Conservation (phyloP, 2,113 vertebrate genomes). For the Seriola aureovittata region DNA sequence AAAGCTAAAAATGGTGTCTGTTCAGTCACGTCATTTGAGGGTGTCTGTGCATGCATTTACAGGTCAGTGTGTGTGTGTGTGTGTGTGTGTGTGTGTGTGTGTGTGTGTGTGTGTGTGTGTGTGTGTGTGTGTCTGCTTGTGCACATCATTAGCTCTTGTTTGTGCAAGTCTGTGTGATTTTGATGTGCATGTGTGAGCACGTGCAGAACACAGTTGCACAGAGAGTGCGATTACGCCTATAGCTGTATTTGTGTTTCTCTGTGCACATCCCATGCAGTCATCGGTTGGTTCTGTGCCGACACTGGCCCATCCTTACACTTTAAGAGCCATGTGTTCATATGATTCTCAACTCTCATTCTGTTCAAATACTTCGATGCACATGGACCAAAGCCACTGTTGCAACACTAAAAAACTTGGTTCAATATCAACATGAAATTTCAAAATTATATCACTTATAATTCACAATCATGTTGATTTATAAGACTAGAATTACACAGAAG, state of each 20-base stretch:
- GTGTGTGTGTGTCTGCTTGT: background rate
- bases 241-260: background rate
- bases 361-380: too few relatives aligned
- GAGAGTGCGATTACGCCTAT: background rate
- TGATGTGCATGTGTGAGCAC: background rate
- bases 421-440: background rate
- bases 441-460: background rate
- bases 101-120: constrained; percentile 17
- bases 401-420: background rate
- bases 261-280: background rate
- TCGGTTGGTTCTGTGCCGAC: background rate
- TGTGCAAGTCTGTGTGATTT: background rate
- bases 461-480: background rate
- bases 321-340: background rate
- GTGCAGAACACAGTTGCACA: background rate
- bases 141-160: background rate
- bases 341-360: background rate
- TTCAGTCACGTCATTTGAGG: background rate
- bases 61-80: constrained; percentile 16
- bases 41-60: constrained; percentile 5
- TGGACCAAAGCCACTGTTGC: background rate
- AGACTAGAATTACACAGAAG: background rate
- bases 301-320: too few relatives aligned
- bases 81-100: constrained; percentile 9
- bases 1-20: constrained; percentile 14